Evolutionary conservation across 2,888 invertebrate species (phyloP).

Genomic region (Lasioglossum malachurum): DNA sequence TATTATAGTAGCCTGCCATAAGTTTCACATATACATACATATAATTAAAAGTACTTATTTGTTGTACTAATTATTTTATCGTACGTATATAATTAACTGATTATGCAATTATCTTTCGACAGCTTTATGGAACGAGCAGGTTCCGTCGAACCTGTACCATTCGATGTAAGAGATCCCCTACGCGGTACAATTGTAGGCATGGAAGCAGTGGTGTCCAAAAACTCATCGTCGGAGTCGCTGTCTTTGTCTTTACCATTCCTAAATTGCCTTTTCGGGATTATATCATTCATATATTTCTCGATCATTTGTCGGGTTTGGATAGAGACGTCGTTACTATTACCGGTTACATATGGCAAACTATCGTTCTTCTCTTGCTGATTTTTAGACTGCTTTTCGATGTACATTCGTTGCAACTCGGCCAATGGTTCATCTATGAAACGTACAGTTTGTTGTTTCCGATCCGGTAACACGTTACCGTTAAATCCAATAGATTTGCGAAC

Average conservation of each 20-base stretch:
- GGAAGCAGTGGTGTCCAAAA: constrained; percentile 81
- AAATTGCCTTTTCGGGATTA: constrained; percentile 47
- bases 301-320: constrained; percentile 77
- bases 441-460: constrained; percentile 63
- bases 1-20: background rate
- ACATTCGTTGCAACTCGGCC: constrained; percentile 65
- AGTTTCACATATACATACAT: background rate
- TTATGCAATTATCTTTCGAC: constrained; percentile 58
- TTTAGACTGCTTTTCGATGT: constrained; percentile 46
- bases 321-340: constrained; percentile 70
- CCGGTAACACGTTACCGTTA: constrained; percentile 22
- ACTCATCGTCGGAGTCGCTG: constrained; percentile 81
- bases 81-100: constrained; percentile 51
- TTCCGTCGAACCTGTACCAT: constrained; percentile 67
- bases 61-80: background rate
- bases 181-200: constrained; percentile 70
- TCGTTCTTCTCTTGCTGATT: constrained; percentile 48
- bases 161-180: constrained; percentile 79
- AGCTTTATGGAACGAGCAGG: constrained; percentile 52
- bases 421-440: constrained; percentile 70
- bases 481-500: constrained; percentile 44
- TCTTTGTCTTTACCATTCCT: constrained; percentile 72
- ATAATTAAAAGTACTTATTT: background rate
- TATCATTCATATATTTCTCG: constrained; percentile 77
- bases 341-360: constrained; percentile 67